These are phyloP conservation scores for Amazona vittata DNA, from an alignment of 2,113 vertebrate genomes.

Conservation along the genomic window DNA sequence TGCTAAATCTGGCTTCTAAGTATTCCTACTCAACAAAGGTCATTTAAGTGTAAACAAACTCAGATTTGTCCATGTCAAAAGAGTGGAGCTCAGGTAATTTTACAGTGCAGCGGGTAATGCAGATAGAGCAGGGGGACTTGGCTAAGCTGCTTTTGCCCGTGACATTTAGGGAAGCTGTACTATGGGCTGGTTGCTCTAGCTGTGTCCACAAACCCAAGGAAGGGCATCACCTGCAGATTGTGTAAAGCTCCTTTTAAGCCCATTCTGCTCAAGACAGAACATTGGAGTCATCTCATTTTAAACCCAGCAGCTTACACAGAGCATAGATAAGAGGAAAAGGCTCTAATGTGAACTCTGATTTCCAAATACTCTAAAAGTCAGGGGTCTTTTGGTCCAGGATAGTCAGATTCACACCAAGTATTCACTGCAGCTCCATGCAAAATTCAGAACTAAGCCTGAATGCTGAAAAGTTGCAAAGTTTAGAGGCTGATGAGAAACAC, in stretches of 20 bases:
- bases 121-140: background rate
- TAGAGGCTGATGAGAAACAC: background rate
- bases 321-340: background rate
- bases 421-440: background rate
- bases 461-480: background rate
- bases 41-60: background rate
- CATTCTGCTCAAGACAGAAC: background rate
- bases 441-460: background rate
- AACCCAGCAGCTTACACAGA: background rate
- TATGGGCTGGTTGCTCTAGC: background rate
- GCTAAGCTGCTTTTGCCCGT: background rate
- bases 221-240: background rate
- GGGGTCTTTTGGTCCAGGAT: background rate
- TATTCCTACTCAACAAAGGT: background rate
- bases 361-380: background rate
- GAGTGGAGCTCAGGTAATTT: background rate
- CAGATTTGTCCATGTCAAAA: background rate
- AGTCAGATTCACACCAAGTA: background rate
- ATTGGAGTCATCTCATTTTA: background rate
- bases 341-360: background rate
- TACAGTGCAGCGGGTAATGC: background rate
- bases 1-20: background rate
- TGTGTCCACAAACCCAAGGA: background rate
- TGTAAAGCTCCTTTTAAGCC: background rate
- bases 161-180: background rate